A percentile compares a stretch with the other conserved stretches of the same genome.
Conservation (phyloP, 1,140 invertebrate species). For the Gyrodactylus bullatarudis region DNA sequence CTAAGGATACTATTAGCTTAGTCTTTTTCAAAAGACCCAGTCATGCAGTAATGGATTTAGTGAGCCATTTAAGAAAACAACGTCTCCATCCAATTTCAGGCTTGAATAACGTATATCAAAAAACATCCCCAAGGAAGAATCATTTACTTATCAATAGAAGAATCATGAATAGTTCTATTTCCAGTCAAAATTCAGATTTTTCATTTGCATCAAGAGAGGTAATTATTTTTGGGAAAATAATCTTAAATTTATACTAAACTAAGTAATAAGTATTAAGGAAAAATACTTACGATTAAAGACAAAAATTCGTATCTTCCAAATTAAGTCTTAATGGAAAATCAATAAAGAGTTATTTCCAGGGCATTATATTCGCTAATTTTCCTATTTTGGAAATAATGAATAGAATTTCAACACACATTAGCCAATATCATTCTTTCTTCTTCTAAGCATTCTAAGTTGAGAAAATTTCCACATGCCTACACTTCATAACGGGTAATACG, state of each 20-base stretch:
- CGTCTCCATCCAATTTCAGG: background rate
- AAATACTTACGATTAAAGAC: background rate
- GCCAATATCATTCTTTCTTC: too few relatives aligned
- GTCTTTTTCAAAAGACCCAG: background rate
- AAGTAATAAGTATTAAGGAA: background rate
- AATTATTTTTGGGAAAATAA: too few relatives aligned
- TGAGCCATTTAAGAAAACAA: background rate
- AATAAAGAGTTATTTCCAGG: too few relatives aligned
- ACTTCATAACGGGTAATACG: too few relatives aligned
- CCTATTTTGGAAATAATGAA: too few relatives aligned
- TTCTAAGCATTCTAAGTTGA: too few relatives aligned
- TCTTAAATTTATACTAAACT: background rate
- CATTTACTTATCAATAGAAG: background rate
- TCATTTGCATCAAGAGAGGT: background rate
- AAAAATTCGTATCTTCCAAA: background rate
- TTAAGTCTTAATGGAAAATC: background rate
- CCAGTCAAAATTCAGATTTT: background rate
- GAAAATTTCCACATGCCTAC: too few relatives aligned
- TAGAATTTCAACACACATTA: too few relatives aligned
- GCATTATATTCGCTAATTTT: too few relatives aligned
- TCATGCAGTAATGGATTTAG: background rate
- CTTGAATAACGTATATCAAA: background rate
- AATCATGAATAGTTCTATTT: background rate
- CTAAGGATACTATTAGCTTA: background rate
- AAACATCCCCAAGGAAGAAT: background rate